Evolutionary conservation across 2,888 invertebrate species (phyloP).

Genomic region (Branchipolynoe longqiensis): DNA sequence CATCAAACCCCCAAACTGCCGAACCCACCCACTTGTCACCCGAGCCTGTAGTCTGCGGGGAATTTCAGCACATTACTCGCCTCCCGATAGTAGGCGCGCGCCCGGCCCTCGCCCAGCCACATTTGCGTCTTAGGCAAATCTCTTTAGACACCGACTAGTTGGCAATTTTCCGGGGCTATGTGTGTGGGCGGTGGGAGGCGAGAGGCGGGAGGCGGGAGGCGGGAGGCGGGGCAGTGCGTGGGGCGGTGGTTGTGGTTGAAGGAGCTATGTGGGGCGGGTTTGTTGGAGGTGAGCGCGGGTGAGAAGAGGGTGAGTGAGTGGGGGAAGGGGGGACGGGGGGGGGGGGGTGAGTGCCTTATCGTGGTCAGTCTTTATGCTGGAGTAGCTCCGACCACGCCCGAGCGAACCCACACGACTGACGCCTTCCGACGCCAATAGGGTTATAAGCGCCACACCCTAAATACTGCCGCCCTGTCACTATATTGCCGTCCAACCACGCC

Average conservation of each 20-base stretch:
- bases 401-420: neutral
- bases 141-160: conserved; percentile 40
- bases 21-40: conserved; percentile 11
- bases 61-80: conserved; percentile 35
- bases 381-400: conserved; percentile 34
- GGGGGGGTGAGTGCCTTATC: neutral
- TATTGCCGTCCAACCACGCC: too few species aligned
- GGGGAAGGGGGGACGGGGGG: neutral
- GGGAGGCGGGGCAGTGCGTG: neutral
- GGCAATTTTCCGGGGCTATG: conserved; percentile 51
- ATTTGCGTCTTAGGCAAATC: conserved; percentile 50
- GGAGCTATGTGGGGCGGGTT: too few species aligned
- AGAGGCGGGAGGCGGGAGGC: neutral
- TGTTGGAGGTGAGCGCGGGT: too few species aligned
- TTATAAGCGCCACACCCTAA: neutral
- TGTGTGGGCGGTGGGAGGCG: too few species aligned
- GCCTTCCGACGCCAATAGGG: neutral
- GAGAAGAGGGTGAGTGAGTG: too few species aligned
- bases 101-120: neutral
- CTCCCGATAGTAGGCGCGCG: too few species aligned
- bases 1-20: neutral
- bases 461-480: too few species aligned
- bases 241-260: too few species aligned
- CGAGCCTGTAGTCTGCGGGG: conserved; percentile 20
- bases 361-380: conserved; percentile 40